Conservation (phyloP, 2,888 invertebrate species). For the Pyralis farinalis region DNA sequence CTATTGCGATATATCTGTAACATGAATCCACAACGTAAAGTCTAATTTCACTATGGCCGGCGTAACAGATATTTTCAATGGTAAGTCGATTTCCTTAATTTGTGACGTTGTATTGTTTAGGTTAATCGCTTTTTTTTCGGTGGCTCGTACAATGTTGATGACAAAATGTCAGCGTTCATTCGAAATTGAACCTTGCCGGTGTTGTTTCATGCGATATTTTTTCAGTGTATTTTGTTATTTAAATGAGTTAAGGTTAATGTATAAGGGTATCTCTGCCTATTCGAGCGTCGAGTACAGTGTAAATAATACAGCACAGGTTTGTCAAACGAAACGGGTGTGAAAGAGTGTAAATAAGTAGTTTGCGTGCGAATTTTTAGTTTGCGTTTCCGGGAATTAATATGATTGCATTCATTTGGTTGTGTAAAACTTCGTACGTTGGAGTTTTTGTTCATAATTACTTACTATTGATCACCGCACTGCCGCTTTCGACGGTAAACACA, state of each 20-base stretch:
- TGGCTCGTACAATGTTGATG: not conserved
- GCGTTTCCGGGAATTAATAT: not conserved
- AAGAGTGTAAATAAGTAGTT: not conserved
- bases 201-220: not conserved
- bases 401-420: not conserved
- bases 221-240: not conserved
- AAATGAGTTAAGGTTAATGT: not conserved
- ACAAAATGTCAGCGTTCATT: not conserved
- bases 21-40: constrained; percentile 7
- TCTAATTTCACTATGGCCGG: constrained; percentile 24
- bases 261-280: not conserved
- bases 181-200: not conserved
- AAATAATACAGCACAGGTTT: not conserved
- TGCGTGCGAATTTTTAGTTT: not conserved
- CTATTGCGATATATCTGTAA: constrained; percentile 18
- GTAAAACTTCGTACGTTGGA: not conserved
- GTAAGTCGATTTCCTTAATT: constrained; percentile 25
- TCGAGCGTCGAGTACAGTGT: not conserved
- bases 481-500: too few relatives aligned
- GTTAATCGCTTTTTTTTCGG: not conserved
- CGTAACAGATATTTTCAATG: constrained; percentile 34
- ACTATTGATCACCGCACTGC: not conserved
- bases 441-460: not conserved
- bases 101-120: not conserved
- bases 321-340: not conserved